Conservation (phyloP, 2,113 vertebrate species). For the Picathartes gymnocephalus region DNA sequence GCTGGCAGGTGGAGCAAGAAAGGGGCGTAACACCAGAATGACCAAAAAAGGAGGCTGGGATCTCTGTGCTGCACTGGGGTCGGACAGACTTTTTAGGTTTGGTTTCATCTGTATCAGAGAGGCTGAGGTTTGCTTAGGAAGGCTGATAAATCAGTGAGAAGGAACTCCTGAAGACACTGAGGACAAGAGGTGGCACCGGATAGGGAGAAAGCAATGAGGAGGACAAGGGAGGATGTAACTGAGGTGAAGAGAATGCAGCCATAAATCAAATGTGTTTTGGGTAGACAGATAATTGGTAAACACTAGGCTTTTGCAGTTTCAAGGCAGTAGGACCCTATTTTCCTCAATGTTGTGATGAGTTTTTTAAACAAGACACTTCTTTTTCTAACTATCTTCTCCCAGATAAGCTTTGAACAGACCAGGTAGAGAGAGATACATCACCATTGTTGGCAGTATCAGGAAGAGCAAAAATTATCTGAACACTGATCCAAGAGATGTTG, state of each 20-base stretch:
- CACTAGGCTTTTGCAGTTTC: background rate
- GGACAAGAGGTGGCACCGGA: rapidly evolving
- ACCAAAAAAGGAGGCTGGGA: background rate
- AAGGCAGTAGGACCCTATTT: background rate
- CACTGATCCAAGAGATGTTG: background rate
- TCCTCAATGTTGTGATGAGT: background rate
- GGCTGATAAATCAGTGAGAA: background rate
- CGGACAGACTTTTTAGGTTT: background rate
- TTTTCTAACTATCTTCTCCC: background rate
- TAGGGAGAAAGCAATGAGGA: background rate
- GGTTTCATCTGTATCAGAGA: background rate
- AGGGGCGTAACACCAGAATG: too few species aligned
- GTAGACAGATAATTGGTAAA: background rate
- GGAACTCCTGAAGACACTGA: background rate
- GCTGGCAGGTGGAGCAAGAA: background rate
- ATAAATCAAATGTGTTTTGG: background rate
- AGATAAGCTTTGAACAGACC: background rate
- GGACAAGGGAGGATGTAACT: background rate
- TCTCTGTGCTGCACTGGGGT: background rate
- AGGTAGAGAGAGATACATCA: background rate
- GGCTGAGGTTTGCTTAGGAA: background rate
- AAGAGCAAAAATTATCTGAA: background rate
- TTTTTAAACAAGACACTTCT: background rate
- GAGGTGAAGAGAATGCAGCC: background rate
- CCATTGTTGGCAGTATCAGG: background rate